Base-by-base conservation (phyloP, 1,140 invertebrate genomes). In the Formica exsecta region DNA sequence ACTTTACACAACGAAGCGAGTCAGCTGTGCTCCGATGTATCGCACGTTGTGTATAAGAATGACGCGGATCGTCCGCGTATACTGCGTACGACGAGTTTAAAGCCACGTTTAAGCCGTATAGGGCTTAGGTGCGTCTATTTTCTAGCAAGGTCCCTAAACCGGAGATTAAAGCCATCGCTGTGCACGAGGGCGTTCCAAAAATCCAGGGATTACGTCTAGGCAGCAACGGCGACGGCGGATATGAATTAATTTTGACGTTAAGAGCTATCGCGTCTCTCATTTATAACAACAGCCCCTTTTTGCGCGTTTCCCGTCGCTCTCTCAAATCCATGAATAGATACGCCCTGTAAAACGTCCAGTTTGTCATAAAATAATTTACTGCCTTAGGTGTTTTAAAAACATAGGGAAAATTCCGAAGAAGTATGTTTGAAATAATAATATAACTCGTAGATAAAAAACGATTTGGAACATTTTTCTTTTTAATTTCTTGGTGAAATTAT, bases 91-190 rank as follows among this genome's bases (percentile, higher is more conserved):
- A 90, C 91, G 91, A 90, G 92, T 93, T 92, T 93, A 93, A 93
- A 92, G 92, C 91, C 87, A 87, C 89, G 90, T 89, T 92, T 93
- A 93, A 94, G 91, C 92, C 91, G 87, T 86, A 86, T 87, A 75
- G 86, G 89, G 90, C 90, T 92, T 89, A 88, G 86, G 79, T 54
- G 86, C 89, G 90, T 83, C 89, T 89, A 92, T 92, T 91, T 87
- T 90, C 91, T 88, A 88, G 88, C 87, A 89, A 89, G 92, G 89
- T 88, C 89, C 88, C 87, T 87, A 87, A 91, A 91, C 86, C 88
- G 88, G 91, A 92, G 93, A 94, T 94, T 94, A 94, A 83, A 94
- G 91, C 90, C 91, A 93, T 94, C 93, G 93, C 91, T 94, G 90
- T 92, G 91, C 91, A 91, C 91, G 93, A 92, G 92, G 91, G 91